These are phyloP conservation scores for Sarotherodon lohbergeri DNA, from an alignment of 2,113 vertebrate species.

Conservation along the genomic window DNA sequence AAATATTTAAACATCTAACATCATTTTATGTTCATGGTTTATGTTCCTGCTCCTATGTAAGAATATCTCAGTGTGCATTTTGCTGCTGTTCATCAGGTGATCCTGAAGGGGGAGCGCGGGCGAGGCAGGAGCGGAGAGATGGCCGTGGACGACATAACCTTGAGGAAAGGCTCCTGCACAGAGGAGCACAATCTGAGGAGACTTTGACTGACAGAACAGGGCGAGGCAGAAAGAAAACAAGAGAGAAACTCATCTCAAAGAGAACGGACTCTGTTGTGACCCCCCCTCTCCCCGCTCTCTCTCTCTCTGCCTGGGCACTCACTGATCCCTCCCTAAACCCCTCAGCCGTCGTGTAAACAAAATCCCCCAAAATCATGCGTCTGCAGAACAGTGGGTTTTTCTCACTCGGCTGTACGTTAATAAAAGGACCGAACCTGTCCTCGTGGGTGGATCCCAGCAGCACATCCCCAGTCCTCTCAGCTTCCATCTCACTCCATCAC, in stretches of 20 bases:
- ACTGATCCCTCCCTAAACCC: background rate
- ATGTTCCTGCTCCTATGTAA: background rate
- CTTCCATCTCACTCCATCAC: conserved; percentile 4
- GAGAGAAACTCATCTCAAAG: conserved; percentile 43
- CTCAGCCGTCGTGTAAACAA: background rate
- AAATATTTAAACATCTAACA: background rate
- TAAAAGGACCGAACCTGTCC: conserved; percentile 12
- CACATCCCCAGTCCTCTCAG: conserved; percentile 1
- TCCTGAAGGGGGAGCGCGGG: conserved; percentile 89
- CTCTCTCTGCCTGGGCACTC: conserved; percentile 17
- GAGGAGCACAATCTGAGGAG: conserved; percentile 74
- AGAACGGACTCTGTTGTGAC: conserved; percentile 55
- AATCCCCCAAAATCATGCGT: background rate
- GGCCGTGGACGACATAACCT: conserved; percentile 87
- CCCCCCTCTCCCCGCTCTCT: background rate
- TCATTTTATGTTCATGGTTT: background rate
- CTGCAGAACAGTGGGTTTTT: conserved; percentile 14
- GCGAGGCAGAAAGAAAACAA: conserved; percentile 1
- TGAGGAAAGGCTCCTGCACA: conserved; percentile 84
- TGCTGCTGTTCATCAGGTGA: conserved; percentile 74
- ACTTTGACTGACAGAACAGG: conserved; percentile 53
- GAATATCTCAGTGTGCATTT: background rate
- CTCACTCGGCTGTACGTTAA: background rate
- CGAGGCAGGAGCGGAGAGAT: conserved; percentile 82
- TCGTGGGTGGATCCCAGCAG: background rate